Conservation (phyloP, 2,797 vertebrate species). For the Erpetoichthys calabaricus region DNA sequence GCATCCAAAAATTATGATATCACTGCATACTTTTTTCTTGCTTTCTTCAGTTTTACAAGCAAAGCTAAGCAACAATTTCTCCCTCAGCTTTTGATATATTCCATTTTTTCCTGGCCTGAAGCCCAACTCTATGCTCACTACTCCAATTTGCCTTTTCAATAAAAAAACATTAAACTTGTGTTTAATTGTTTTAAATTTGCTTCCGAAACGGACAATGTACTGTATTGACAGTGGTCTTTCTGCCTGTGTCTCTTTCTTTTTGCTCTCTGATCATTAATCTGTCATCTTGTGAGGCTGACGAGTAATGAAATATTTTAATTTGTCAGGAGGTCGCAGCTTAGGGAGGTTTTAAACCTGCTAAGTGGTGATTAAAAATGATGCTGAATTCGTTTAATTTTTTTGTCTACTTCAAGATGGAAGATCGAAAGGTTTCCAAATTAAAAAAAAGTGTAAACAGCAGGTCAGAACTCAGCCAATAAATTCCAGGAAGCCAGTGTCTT, state of each 20-base stretch:
- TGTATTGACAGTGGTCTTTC: not conserved
- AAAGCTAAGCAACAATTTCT: slow-evolving; percentile 1
- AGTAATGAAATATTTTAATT: too few relatives aligned
- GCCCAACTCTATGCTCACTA: slow-evolving; percentile 1
- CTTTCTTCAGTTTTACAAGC: slow-evolving; percentile 4
- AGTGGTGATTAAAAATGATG: too few relatives aligned
- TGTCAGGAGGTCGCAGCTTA: too few relatives aligned
- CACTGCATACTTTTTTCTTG: slow-evolving; percentile 8
- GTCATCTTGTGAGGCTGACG: not conserved
- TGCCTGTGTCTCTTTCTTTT: slow-evolving; percentile 4
- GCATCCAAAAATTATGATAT: slow-evolving; percentile 25
- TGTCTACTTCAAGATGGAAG: not conserved
- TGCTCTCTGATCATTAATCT: slow-evolving; percentile 3
- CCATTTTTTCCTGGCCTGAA: slow-evolving; percentile 12
- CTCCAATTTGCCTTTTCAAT: slow-evolving; percentile 10
- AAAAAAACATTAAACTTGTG: not conserved
- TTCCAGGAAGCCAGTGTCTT: too few relatives aligned
- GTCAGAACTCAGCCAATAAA: too few relatives aligned
- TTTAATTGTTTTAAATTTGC: slow-evolving; percentile 5
- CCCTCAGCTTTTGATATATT: not conserved
- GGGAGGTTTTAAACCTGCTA: too few relatives aligned
- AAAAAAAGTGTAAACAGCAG: not conserved
- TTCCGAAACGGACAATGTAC: not conserved
- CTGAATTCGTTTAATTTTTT: not conserved
- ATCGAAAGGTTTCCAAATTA: not conserved